Evolutionary conservation across 2,113 vertebrate genomes (phyloP), one percentile per base, ranked within the genome.

Genomic region (Jaculus jaculus): DNA sequence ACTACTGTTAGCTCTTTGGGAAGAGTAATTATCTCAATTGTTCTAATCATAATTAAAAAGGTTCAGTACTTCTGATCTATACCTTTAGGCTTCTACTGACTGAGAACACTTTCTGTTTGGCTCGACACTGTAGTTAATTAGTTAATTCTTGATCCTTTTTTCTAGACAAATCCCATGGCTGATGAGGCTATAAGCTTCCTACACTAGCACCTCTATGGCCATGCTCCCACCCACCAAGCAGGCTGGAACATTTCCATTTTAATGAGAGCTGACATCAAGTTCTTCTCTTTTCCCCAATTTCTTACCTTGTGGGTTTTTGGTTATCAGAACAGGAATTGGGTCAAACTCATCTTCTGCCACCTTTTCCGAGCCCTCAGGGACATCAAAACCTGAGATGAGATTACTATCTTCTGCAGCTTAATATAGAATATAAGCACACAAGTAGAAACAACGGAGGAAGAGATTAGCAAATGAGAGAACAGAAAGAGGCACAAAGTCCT

Each of bases 301-400:
- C 98, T 99, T 99, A 99, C 99, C 99, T 99, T 99, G 99, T 97
- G 98, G 99, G 97, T 98, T 99, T 99, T 99, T 99, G 98, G 99
- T 99, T 98, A 99, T 98, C 98, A 99, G 98, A 97, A 99, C 99
- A 91, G 99, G 99, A 97, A 99, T 99, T 98, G 99, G 99, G 97
- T 99, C 99, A 99, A 99, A 99, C 97, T 99, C 99, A 98, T 99
- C 99, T 97, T 99, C 99, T 90, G 99, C 98, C 98, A 98, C 98
- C 98, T 99, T 99, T 98, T 99, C 98, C 98, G 98, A 97, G 79
- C 97, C 97, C 95, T 98, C 97, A 94, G 98, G 98, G 81, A 98
- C 97, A 98, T 99, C 99, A 87, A 99, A 99, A 98, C 99, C 99
- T 98, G 99, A 99, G 98, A 99, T 98, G 98, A 99, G 99, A 98